Evolutionary conservation across 2,113 vertebrate species (phyloP).

Genomic region (Vimba vimba): DNA sequence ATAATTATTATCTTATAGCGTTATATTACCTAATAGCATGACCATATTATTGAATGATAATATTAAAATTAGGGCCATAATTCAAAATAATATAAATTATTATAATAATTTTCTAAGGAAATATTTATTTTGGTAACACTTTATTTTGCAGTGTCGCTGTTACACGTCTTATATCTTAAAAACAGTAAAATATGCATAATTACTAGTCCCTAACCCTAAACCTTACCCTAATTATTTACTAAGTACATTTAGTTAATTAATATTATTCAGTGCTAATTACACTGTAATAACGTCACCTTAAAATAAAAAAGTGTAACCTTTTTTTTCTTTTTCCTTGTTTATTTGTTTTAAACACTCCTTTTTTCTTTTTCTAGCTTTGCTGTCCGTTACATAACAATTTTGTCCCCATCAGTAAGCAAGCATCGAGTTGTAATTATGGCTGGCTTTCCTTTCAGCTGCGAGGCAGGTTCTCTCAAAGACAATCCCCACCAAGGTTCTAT

Average conservation of each 20-base stretch:
- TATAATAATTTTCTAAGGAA: not conserved
- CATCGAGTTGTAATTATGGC: slow-evolving; percentile 26
- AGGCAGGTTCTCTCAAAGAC: slow-evolving; percentile 18
- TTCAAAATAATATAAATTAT: not conserved
- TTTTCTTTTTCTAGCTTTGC: not conserved
- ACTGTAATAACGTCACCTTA: too few species aligned
- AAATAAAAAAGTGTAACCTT: too few species aligned
- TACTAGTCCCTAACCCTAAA: too few species aligned
- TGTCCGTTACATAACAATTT: not conserved
- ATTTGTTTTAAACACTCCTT: not conserved
- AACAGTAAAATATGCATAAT: too few species aligned
- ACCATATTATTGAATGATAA: not conserved
- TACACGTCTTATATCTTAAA: too few species aligned
- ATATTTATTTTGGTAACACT: too few species aligned
- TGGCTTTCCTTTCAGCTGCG: slow-evolving; percentile 36
- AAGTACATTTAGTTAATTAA: too few species aligned
- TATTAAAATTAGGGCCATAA: not conserved
- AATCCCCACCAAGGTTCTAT: slow-evolving; percentile 16
- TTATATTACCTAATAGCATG: not conserved
- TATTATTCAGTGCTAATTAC: too few species aligned
- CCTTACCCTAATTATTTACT: too few species aligned
- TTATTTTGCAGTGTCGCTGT: too few species aligned
- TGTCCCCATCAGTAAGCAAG: slow-evolving; percentile 18
- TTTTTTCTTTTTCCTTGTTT: not conserved
- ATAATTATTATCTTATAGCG: not conserved